phyloP scores from a whole-genome alignment of 2,113 vertebrate species.

The Orcinus orca region DNA sequence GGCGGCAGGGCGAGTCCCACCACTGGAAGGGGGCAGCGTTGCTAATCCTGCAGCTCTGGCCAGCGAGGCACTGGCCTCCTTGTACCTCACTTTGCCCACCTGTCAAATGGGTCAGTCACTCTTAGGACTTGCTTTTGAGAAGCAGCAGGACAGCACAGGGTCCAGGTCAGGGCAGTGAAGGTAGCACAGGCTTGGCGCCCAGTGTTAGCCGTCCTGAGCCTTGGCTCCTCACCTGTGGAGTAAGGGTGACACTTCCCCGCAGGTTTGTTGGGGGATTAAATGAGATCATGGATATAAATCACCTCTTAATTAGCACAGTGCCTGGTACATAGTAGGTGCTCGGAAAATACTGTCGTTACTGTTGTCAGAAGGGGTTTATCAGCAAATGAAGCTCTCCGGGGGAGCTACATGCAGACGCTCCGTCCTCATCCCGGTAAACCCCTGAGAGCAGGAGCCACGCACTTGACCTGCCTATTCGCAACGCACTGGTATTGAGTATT shows the following conservation, averaged over 20 bases:
- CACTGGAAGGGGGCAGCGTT: not conserved
- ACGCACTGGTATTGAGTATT: not conserved
- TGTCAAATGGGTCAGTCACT: not conserved
- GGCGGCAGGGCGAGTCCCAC: not conserved
- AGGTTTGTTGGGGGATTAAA: slow-evolving; percentile 69
- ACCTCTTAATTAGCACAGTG: slow-evolving; percentile 54
- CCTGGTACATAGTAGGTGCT: slow-evolving; percentile 61
- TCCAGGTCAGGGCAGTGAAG: not conserved
- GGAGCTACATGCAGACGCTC: accelerated
- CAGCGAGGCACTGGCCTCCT: not conserved
- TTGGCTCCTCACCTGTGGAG: slow-evolving; percentile 2
- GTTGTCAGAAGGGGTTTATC: not conserved
- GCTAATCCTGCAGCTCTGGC: not conserved
- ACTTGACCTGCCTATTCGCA: not conserved
- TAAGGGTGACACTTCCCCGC: not conserved
- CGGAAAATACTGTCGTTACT: not conserved
- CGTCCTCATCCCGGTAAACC: not conserved
- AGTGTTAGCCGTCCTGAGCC: slow-evolving; percentile 30
- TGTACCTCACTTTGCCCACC: not conserved
- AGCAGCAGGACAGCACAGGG: not conserved
- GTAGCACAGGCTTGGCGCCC: not conserved
- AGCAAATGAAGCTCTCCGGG: not conserved
- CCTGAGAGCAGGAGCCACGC: not conserved
- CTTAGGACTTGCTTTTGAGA: not conserved
- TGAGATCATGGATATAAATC: slow-evolving; percentile 13